Conservation (phyloP, 2,113 vertebrate species). For the Mixornis gularis region DNA sequence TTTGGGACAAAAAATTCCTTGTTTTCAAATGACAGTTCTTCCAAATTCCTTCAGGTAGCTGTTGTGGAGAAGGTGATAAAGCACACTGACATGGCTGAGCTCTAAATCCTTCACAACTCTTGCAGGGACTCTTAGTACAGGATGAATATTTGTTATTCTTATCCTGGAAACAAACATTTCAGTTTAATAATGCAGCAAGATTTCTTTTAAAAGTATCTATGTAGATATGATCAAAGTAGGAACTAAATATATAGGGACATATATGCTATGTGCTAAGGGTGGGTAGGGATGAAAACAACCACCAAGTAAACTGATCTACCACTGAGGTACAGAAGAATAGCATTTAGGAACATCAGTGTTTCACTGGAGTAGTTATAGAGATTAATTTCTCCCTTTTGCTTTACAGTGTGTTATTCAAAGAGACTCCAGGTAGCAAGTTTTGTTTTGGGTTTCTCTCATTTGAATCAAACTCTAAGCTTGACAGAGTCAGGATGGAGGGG, state of each 20-base stretch:
- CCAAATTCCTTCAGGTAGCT: neutral
- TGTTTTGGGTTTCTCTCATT: neutral
- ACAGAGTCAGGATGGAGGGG: neutral
- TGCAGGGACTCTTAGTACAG: neutral
- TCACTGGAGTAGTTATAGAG: neutral
- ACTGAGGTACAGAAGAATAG: neutral
- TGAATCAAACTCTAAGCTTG: neutral
- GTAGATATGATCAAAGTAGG: neutral
- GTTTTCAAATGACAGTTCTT: neutral
- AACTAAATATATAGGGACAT: neutral
- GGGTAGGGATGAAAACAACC: neutral
- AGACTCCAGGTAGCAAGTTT: neutral
- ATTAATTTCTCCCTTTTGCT: neutral
- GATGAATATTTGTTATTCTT: neutral
- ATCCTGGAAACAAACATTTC: neutral
- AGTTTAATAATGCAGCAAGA: neutral
- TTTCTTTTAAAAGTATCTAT: neutral
- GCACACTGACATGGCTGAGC: neutral
- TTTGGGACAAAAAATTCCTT: neutral
- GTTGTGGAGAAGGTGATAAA: neutral
- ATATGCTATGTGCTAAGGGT: neutral
- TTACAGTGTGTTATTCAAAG: neutral
- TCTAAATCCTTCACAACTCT: neutral
- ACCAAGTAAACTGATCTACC: neutral
- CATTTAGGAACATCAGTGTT: neutral